Base-by-base conservation (phyloP, 2,888 invertebrate genomes). In the Muscina levida region DNA sequence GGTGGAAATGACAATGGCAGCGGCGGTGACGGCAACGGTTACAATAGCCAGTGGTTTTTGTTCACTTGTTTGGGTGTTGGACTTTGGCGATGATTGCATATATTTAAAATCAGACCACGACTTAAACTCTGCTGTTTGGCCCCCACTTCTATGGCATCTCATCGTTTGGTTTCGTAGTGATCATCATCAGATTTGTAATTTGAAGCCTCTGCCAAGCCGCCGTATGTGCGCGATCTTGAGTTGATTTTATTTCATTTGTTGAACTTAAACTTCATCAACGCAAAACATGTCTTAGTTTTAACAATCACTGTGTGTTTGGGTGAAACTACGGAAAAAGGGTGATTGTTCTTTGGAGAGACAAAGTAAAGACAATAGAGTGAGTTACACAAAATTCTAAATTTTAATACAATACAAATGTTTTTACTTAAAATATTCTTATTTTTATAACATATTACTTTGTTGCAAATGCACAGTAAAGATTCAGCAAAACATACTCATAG, bases 71-170 rank as follows among this genome's bases (percentile, higher is more conserved):
- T 37, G 44, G 46, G 37, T 59, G 65, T n/a, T 59, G 68, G 65
- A 71, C 57, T 76, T 76, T 71, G 80, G 65, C 70, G 80, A 57
- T 80, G 76, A 72, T 77, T 70, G 42, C 51, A 67, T 51, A 68
- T 68, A 72, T 72, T 80, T 57, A 22, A 22, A 39, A 68, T 68
- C 62, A 57, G 62, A 13, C 6, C 5, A 72, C 59, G 26, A 46
- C 62, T 62, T 62, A 13, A 44, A 6, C 13, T 5, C 39, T 44
- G 19, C 3, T 46, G 15, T 26, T n/a, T 65, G 44, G 6, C 44
- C 46, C 24, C 65, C n/a, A 22, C 62, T 62, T 22, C 31, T 22
- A 22, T 24, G 19, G 22, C 68, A 31, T 48, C 71, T n/a, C n/a
- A n/a, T n/a, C n/a, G n/a, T n/a, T n/a, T n/a, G n/a, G n/a, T n/a